Percentiles rank a stretch among this genome's conserved stretches.
phyloP scores from a whole-genome alignment of 2,113 vertebrate genomes.

The Dolichallabes microphthalmus region DNA sequence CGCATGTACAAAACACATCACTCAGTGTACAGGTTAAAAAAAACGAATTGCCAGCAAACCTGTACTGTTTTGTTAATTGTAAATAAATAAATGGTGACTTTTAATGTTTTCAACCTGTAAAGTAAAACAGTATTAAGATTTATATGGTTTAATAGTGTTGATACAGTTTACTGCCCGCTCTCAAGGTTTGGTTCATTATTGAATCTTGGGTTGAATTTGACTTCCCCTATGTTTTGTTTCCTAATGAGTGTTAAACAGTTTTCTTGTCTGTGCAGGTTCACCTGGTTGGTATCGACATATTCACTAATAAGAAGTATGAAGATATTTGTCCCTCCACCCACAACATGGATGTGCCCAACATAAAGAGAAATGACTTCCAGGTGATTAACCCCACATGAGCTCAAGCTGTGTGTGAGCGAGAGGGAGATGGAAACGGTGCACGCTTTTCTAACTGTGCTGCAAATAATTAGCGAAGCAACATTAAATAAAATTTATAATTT shows the following conservation, averaged over 20 bases:
- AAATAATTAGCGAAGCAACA: not conserved
- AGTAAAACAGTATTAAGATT: not conserved
- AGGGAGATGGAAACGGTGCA: not conserved
- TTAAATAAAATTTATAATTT: not conserved
- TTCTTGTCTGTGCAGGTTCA: constrained; percentile 79
- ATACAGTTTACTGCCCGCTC: too few species aligned
- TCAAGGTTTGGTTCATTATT: not conserved
- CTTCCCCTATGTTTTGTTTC: not conserved
- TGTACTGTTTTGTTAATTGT: not conserved
- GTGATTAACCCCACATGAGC: constrained; percentile 59
- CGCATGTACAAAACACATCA: not conserved
- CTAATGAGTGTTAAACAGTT: not conserved
- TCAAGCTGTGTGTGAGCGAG: not conserved
- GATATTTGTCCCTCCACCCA: constrained; percentile 99
- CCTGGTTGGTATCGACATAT: constrained; percentile 97
- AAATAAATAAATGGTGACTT: not conserved
- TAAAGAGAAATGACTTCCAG: constrained; percentile 95
- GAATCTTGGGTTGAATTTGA: not conserved
- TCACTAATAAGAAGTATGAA: constrained; percentile 97
- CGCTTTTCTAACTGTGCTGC: not conserved
- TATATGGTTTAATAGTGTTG: not conserved
- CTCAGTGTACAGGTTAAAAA: too few species aligned
- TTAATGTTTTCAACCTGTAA: not conserved
- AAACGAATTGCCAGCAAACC: not conserved
- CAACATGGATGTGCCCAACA: constrained; percentile 98